Evolutionary conservation across 2,888 invertebrate species (phyloP).

Genomic region (Alsophila aescularia): DNA sequence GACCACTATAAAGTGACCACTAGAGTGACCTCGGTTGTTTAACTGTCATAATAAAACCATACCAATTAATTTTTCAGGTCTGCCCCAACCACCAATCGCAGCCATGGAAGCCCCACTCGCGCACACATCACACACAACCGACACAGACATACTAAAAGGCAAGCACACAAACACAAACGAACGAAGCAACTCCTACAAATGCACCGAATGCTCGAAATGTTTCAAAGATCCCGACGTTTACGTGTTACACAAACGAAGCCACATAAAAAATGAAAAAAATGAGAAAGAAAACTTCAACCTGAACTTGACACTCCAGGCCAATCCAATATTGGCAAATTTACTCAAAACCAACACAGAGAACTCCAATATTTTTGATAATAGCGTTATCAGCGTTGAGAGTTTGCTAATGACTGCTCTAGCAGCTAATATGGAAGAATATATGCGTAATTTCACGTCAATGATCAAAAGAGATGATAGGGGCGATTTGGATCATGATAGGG

Average conservation of each 20-base stretch:
- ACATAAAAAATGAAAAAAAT: conserved; percentile 38
- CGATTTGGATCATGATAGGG: conserved; percentile 4
- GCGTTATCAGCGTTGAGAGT: conserved; percentile 53
- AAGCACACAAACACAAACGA: conserved; percentile 28
- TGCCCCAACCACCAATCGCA: background rate
- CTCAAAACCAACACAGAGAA: conserved; percentile 51
- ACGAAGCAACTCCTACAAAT: conserved; percentile 54
- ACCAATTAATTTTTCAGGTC: conserved; percentile 6
- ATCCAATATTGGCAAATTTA: conserved; percentile 73
- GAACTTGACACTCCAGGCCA: conserved; percentile 62
- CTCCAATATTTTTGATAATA: conserved; percentile 47
- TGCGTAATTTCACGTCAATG: conserved; percentile 53
- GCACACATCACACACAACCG: conserved; percentile 18
- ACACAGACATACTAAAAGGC: conserved; percentile 26
- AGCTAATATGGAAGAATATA: conserved; percentile 66
- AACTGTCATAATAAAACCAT: background rate
- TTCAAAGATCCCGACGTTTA: conserved; percentile 79
- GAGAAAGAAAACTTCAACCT: conserved; percentile 59
- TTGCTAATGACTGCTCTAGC: conserved; percentile 65
- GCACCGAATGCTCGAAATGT: conserved; percentile 70
- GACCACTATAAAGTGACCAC: no score
- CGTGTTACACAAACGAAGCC: conserved; percentile 63
- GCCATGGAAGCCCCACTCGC: conserved; percentile 15
- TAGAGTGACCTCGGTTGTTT: no score
- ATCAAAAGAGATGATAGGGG: conserved; percentile 39